Evolutionary conservation across 2,797 vertebrate genomes (phyloP).

Genomic region (Lepilemur septentrionalis): DNA sequence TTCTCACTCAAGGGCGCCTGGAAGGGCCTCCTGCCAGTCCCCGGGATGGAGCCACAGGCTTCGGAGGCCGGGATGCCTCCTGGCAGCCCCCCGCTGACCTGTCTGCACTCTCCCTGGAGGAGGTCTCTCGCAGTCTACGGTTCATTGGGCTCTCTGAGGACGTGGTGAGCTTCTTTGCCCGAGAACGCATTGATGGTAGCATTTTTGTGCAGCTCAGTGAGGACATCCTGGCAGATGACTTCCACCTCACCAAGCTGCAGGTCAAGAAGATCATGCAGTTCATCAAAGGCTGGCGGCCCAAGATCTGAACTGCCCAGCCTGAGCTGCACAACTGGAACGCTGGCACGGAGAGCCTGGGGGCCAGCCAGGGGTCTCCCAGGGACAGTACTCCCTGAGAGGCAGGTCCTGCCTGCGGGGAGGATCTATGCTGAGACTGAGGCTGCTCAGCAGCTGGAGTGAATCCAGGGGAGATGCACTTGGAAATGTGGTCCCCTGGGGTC

Average conservation of each 20-base stretch:
- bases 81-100: constrained; percentile 96
- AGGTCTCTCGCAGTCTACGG: constrained; percentile 94
- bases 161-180: constrained; percentile 93
- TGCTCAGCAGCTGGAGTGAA: background rate
- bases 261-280: constrained; percentile 99
- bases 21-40: constrained; percentile 84
- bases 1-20: constrained; percentile 83
- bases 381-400: background rate
- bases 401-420: background rate
- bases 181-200: constrained; percentile 96
- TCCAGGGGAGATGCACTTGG: background rate
- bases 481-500: background rate
- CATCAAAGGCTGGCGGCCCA: constrained; percentile 98
- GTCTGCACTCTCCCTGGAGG: constrained; percentile 94
- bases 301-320: constrained; percentile 85
- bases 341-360: background rate
- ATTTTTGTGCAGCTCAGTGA: constrained; percentile 97
- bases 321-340: rapidly evolving
- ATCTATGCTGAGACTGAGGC: background rate
- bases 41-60: constrained; percentile 56
- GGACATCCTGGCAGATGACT: constrained; percentile 97
- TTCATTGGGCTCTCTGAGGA: constrained; percentile 97
- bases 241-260: constrained; percentile 96
- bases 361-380: background rate
- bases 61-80: constrained; percentile 79